Evolutionary conservation across 2,888 invertebrate species (phyloP).

Genomic region (Agrochola lota): DNA sequence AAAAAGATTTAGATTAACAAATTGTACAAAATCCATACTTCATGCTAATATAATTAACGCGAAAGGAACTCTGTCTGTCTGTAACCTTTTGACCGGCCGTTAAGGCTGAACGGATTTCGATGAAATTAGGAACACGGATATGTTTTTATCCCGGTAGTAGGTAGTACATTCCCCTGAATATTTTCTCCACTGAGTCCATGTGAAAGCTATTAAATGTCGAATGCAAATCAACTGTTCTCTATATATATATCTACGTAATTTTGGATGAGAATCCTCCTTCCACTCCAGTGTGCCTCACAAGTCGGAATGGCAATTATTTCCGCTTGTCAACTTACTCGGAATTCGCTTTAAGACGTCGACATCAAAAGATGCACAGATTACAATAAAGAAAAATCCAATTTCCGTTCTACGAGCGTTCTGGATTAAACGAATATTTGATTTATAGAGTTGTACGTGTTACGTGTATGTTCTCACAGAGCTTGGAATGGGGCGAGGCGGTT

Average conservation of each 20-base stretch:
- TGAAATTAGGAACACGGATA: neutral
- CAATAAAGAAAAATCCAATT: constrained; percentile 56
- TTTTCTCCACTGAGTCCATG: neutral
- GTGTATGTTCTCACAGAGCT: neutral
- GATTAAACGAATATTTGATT: constrained; percentile 39
- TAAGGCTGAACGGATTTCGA: no score
- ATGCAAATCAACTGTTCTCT: neutral
- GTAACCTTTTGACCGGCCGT: no score
- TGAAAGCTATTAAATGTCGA: neutral
- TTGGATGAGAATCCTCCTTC: neutral
- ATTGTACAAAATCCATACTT: no score
- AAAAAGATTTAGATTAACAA: no score
- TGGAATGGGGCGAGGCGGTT: neutral
- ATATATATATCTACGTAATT: neutral
- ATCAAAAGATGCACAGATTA: constrained; percentile 59
- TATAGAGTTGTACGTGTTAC: constrained; percentile 9
- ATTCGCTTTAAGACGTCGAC: constrained; percentile 48
- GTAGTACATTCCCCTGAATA: neutral
- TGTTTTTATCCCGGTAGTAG: neutral
- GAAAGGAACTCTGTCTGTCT: no score
- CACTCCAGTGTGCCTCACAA: constrained; percentile 3
- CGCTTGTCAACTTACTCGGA: constrained; percentile 35
- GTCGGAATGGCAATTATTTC: constrained; percentile 55
- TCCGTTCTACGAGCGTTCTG: constrained; percentile 33
- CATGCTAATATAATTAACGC: no score